Conservation (phyloP, 2,113 vertebrate species). For the Carassius gibelio region DNA sequence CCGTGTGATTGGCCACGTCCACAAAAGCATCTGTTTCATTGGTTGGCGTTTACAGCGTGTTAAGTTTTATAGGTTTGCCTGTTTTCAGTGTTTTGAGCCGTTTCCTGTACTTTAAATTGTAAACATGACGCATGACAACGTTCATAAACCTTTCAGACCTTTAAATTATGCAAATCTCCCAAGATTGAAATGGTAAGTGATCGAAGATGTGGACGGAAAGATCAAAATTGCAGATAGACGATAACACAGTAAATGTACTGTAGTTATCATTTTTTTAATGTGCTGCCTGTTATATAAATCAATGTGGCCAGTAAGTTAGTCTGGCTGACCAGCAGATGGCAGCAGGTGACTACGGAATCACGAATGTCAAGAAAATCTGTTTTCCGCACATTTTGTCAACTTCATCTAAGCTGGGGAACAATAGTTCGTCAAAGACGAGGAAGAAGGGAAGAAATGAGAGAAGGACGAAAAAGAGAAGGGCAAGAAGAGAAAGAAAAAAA, state of each 20-base stretch:
- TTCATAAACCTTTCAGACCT: not conserved
- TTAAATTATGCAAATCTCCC: not conserved
- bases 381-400: not conserved
- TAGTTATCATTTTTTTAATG: not conserved
- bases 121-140: not conserved
- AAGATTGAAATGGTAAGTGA: not conserved
- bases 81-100: not conserved
- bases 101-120: not conserved
- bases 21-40: not conserved
- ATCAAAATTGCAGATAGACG: not conserved
- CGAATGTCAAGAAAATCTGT: not conserved
- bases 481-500: too few species aligned
- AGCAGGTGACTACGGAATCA: not conserved
- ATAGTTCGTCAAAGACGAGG: too few species aligned
- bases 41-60: not conserved
- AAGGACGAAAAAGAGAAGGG: too few species aligned
- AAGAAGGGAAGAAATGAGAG: too few species aligned
- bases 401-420: not conserved
- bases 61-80: not conserved
- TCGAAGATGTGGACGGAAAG: not conserved
- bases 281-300: not conserved
- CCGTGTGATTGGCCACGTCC: not conserved
- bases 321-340: conserved; percentile 10
- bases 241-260: not conserved
- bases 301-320: not conserved